Evolutionary conservation across 2,797 vertebrate genomes (phyloP), one percentile per base, ranked within the genome.

Genomic region (Pangasius mekongensis): DNA sequence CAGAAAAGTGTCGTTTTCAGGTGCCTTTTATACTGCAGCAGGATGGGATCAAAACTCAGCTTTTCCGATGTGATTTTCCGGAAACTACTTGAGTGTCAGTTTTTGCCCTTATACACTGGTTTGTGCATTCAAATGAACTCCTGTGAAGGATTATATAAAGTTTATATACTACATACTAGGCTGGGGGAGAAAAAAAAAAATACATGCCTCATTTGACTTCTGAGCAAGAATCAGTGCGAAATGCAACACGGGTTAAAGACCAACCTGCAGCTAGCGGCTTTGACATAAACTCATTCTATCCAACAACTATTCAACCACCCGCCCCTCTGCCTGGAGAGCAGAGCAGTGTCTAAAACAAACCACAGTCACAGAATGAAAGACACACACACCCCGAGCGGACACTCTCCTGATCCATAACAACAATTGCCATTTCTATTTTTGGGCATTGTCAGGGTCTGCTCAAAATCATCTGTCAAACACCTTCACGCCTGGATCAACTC

Each of bases 341-440:
- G 52, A 84, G 58, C 56, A 30, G 56, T 33, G 58, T 8, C 77
- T 74, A 87, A 87, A 87, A 87, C 78, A 90, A 89, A 90, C 52
- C 83, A 71, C 58, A 78, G 52, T 27, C 39, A 47, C 83, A 83
- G 16, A 83, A 84, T 39, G 33, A 76, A 85, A 83, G 73, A 82
- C 71, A 69, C 5, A 27, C 0, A n/a, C 16, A 39, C 62, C 52
- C 77, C 4, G 83, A 80, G 39, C 67, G 66, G 84, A 84, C 58
- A 8, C 64, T 71, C 67, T 69, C 33, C 76, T 74, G 83, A 89
- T 84, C 36, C 82, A 87, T 74, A 85, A 88, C 54, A 43, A 86
- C 82, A 62, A 43, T 18, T 84, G 73, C 3, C 89, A 81, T 80
- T 67, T 84, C 86, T 87, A 90, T 89, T 87, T 87, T 86, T 81